Conservation (phyloP, 2,797 vertebrate species). For the Clarias fuscus region DNA sequence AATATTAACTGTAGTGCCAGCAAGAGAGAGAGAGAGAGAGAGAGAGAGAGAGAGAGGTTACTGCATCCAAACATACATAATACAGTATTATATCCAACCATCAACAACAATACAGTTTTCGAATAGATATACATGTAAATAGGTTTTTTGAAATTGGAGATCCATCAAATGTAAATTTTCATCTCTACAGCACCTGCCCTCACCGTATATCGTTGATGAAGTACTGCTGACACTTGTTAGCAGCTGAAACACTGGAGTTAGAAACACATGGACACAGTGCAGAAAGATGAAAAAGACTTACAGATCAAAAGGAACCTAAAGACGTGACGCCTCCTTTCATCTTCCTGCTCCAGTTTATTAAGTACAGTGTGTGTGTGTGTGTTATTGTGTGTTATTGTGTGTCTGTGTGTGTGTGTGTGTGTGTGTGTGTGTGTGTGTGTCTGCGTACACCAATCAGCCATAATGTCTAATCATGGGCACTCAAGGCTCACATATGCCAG, state of each 20-base stretch:
- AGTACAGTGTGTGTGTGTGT: conserved; percentile 7
- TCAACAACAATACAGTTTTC: not conserved
- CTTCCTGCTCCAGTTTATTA: conserved; percentile 20
- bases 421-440: not conserved
- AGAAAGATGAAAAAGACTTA: conserved; percentile 24
- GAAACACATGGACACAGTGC: not conserved
- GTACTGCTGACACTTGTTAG: not conserved
- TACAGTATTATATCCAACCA: not conserved
- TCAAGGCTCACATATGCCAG: too few relatives aligned
- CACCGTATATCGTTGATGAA: not conserved
- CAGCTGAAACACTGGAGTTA: not conserved
- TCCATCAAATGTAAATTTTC: not conserved
- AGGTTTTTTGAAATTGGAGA: not conserved
- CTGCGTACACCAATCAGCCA: not conserved
- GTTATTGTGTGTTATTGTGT: not conserved
- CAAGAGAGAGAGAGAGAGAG: conserved; percentile 11
- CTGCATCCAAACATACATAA: not conserved
- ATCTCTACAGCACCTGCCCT: not conserved
- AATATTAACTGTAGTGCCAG: conserved; percentile 45
- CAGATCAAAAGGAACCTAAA: conserved; percentile 20
- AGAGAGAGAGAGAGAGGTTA: not conserved
- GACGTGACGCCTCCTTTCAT: conserved; percentile 33
- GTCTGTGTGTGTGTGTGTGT: conserved; percentile 6
- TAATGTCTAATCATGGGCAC: too few relatives aligned
- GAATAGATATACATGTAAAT: not conserved